These are phyloP conservation scores for Idaea biselata DNA, from an alignment of 2,888 invertebrate genomes.

Conservation along the genomic window DNA sequence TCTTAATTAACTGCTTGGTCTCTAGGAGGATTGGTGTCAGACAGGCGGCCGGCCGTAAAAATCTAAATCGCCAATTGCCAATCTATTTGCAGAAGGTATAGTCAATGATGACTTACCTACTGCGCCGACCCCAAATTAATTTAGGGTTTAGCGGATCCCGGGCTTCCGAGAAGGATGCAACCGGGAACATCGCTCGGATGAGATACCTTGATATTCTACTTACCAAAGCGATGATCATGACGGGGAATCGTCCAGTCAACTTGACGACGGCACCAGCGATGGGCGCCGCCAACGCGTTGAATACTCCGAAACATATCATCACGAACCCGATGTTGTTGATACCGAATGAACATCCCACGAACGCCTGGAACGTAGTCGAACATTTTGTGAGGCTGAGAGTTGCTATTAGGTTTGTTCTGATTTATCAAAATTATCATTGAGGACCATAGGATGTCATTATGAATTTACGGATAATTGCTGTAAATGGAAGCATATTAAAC, in stretches of 20 bases:
- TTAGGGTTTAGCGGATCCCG: too few species aligned
- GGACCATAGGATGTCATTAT: not conserved
- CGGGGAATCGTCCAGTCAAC: slow-evolving; percentile 88
- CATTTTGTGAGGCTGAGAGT: not conserved
- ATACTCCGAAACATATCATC: slow-evolving; percentile 95
- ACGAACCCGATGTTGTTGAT: slow-evolving; percentile 95
- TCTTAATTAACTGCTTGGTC: too few species aligned
- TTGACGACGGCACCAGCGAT: slow-evolving; percentile 89
- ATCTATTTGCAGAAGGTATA: too few species aligned
- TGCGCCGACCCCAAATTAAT: too few species aligned
- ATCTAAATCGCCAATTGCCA: too few species aligned
- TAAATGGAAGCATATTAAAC: too few species aligned
- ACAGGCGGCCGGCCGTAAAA: too few species aligned
- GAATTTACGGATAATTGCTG: too few species aligned
- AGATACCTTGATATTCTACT: slow-evolving; percentile 25
- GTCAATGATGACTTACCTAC: too few species aligned
- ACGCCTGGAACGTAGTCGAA: slow-evolving; percentile 80
- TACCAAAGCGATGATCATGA: slow-evolving; percentile 87
- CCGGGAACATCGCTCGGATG: too few species aligned
- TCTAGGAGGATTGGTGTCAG: too few species aligned
- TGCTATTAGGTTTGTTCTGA: slow-evolving; percentile 1
- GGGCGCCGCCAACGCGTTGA: slow-evolving; percentile 92
- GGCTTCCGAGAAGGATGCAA: too few species aligned
- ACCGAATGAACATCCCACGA: slow-evolving; percentile 92
- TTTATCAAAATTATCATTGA: not conserved